Evolutionary conservation across 2,797 vertebrate species (phyloP).

Genomic region (Bradypodion ventrale): DNA sequence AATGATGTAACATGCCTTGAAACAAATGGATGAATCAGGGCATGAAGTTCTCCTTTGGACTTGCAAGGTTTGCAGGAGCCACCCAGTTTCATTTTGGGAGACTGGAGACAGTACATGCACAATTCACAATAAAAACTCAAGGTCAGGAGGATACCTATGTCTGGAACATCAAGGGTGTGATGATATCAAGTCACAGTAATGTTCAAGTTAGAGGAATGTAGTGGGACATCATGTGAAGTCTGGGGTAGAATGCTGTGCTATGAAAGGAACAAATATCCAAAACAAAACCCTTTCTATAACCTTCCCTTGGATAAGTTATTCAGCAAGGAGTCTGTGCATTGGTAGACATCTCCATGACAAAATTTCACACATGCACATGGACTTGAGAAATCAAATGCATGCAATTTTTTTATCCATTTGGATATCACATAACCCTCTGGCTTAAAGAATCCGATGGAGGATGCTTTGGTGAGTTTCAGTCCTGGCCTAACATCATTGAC

Average conservation of each 20-base stretch:
- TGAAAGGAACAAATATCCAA: not conserved
- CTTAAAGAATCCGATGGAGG: no score
- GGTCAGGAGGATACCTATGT: constrained; percentile 7
- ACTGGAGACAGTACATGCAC: not conserved
- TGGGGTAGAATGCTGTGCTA: not conserved
- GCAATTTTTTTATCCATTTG: no score
- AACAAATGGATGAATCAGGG: rapidly evolving
- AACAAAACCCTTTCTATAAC: no score
- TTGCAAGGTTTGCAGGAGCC: constrained; percentile 3
- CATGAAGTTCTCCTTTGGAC: not conserved
- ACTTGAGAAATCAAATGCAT: no score
- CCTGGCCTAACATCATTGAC: no score
- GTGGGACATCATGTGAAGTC: not conserved
- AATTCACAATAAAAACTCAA: not conserved
- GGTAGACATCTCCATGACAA: no score
- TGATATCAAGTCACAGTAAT: not conserved
- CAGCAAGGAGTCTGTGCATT: no score
- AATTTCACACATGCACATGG: no score
- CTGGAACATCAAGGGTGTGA: not conserved
- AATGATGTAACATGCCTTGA: not conserved
- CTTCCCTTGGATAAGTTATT: no score
- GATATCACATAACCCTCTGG: no score
- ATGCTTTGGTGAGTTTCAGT: no score
- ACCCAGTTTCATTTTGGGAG: not conserved
- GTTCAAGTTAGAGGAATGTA: not conserved